These are phyloP conservation scores for Eriocheir sinensis DNA, from an alignment of 1,140 invertebrate species.

Conservation along the genomic window DNA sequence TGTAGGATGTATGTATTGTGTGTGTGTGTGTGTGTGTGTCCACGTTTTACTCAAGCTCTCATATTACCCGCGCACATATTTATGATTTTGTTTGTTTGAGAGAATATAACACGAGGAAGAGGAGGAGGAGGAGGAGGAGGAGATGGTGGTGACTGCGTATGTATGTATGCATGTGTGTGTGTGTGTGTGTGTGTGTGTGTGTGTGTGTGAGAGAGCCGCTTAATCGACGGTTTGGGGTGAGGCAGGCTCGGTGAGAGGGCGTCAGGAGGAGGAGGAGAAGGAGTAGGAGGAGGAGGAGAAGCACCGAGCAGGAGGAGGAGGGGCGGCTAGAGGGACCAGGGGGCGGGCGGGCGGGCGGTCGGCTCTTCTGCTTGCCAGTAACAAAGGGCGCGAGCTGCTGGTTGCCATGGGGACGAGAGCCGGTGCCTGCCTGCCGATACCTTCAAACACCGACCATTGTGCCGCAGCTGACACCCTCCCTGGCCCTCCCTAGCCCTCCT, in stretches of 20 bases:
- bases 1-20: too few species aligned
- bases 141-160: not conserved
- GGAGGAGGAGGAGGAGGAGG: too few species aligned
- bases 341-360: not conserved
- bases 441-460: constrained; percentile 46
- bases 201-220: not conserved
- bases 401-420: constrained; percentile 56
- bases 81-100: too few species aligned
- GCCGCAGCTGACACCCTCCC: constrained; percentile 39
- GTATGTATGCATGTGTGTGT: not conserved
- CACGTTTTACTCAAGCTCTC: too few species aligned
- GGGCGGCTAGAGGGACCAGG: not conserved
- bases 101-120: too few species aligned
- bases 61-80: too few species aligned
- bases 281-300: too few species aligned
- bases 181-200: not conserved
- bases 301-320: not conserved
- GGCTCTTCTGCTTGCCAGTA: constrained; percentile 40
- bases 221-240: not conserved
- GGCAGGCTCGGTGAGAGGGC: too few species aligned
- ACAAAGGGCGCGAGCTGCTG: constrained; percentile 48
- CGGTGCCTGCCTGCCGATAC: constrained; percentile 52
- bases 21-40: too few species aligned
- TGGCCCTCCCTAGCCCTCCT: not conserved
- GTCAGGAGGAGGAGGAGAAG: too few species aligned